Conservation (phyloP, 2,113 vertebrate species). For the Maccullochella peelii region DNA sequence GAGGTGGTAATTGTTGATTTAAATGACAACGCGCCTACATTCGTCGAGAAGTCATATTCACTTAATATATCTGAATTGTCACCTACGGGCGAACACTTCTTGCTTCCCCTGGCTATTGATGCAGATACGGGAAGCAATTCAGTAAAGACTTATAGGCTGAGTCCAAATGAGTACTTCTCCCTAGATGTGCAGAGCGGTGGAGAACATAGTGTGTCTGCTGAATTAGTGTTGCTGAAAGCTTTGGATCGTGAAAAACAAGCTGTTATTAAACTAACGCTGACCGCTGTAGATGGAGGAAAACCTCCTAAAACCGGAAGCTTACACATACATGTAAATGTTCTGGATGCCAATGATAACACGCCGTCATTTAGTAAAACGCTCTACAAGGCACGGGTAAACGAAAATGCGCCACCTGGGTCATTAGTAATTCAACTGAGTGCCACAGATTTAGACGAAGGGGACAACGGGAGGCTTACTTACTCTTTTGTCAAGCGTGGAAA, state of each 20-base stretch:
- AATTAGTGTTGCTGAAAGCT: constrained; percentile 74
- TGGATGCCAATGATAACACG: constrained; percentile 76
- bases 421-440: constrained; percentile 71
- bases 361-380: constrained; percentile 73
- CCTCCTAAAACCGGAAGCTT: constrained; percentile 66
- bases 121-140: constrained; percentile 76
- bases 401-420: constrained; percentile 61
- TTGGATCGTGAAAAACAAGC: constrained; percentile 77
- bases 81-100: constrained; percentile 65
- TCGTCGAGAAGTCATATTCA: constrained; percentile 50
- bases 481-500: constrained; percentile 85
- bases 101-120: constrained; percentile 71
- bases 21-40: constrained; percentile 87
- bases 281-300: constrained; percentile 79
- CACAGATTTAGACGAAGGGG: constrained; percentile 81
- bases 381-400: constrained; percentile 75
- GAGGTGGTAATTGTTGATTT: constrained; percentile 85
- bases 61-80: constrained; percentile 77
- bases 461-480: constrained; percentile 68
- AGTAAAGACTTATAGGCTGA: constrained; percentile 78
- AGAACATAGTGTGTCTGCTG: constrained; percentile 73
- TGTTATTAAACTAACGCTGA: constrained; percentile 62
- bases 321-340: constrained; percentile 61
- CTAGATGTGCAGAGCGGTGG: constrained; percentile 73
- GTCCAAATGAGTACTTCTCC: constrained; percentile 77